Evolutionary conservation across 2,797 vertebrate genomes (phyloP).

Genomic region (Pseudotriccus pelzelni): DNA sequence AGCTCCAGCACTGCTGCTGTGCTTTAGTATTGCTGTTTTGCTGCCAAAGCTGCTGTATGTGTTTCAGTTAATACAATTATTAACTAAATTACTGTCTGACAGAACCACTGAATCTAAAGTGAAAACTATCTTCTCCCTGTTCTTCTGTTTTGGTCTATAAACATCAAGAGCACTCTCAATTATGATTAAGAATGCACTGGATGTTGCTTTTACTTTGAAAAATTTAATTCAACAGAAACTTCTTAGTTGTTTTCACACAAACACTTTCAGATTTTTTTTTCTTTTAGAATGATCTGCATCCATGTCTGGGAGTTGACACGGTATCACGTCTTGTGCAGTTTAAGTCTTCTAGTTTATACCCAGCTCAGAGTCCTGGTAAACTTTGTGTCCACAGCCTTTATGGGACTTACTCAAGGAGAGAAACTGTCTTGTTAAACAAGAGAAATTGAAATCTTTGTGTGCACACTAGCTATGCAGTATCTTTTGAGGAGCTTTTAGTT

Average conservation of each 20-base stretch:
- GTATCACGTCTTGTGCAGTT: neutral
- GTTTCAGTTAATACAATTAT: slow-evolving; percentile 41
- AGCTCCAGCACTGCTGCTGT: neutral
- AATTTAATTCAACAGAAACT: neutral
- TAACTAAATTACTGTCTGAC: neutral
- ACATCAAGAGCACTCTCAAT: neutral
- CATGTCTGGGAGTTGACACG: neutral
- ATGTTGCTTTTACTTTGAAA: neutral
- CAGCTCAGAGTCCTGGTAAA: neutral
- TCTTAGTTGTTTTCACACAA: neutral
- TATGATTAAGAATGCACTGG: neutral
- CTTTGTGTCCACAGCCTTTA: neutral
- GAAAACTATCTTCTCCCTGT: neutral
- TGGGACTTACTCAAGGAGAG: neutral
- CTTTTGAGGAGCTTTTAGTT: neutral
- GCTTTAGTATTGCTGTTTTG: slow-evolving; percentile 1
- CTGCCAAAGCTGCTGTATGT: neutral
- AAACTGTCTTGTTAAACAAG: neutral
- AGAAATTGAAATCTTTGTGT: neutral
- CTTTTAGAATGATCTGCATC: neutral
- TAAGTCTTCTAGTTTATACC: neutral
- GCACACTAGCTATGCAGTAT: neutral
- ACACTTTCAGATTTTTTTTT: neutral
- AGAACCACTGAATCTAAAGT: neutral
- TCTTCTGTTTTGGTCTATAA: slow-evolving; percentile 3